phyloP scores from a whole-genome alignment of 53 echinoderm and acorn worm genomes.

The Pentamera pediparva region DNA sequence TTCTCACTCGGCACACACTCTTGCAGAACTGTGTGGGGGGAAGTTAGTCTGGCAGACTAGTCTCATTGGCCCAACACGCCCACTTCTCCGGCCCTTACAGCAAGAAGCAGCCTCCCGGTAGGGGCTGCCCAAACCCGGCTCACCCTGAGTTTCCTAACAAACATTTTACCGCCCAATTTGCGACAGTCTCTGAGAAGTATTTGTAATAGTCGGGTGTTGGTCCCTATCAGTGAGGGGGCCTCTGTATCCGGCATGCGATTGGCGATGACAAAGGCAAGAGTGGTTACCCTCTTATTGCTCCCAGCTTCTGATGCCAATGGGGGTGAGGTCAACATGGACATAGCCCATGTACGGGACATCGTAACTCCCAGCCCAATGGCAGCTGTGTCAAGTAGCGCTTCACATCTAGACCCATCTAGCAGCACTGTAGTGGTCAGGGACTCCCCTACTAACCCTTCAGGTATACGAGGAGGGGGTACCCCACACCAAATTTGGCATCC shows the following conservation, averaged over 20 bases:
- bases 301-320: constrained; percentile 25
- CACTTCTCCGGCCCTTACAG: neutral
- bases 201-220: constrained; percentile 38
- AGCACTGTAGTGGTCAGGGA: neutral
- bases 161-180: constrained; percentile 11
- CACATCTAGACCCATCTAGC: constrained; percentile 11
- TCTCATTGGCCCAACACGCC: neutral
- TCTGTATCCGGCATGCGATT: neutral
- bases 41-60: neutral
- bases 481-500: too few relatives aligned
- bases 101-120: constrained; percentile 16
- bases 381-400: constrained; percentile 41
- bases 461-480: too few relatives aligned
- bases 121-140: neutral
- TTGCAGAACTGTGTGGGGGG: neutral
- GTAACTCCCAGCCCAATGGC: constrained; percentile 38
- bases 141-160: constrained; percentile 1
- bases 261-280: constrained; percentile 39
- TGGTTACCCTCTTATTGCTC: neutral
- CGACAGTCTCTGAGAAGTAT: constrained; percentile 13
- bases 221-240: constrained; percentile 40
- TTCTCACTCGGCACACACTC: neutral
- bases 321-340: neutral
- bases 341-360: constrained; percentile 45
- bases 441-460: constrained; percentile 16